phyloP scores from a whole-genome alignment of 1,140 invertebrate species.

The Babylonia areolata region DNA sequence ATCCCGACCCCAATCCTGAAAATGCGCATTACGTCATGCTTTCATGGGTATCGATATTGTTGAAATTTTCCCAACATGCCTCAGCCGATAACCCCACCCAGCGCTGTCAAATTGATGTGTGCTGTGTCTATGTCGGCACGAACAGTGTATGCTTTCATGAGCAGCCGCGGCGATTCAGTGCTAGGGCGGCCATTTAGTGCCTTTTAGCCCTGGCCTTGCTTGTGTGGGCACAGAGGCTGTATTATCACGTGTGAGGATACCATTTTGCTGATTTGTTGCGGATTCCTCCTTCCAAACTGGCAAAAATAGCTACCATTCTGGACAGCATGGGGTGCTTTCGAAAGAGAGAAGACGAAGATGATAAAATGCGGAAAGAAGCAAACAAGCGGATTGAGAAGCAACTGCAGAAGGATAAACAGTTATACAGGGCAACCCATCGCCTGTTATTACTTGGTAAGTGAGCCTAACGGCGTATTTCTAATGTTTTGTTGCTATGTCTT shows the following conservation, averaged over 20 bases:
- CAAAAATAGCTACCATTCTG: slow-evolving; percentile 68
- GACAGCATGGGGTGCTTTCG: slow-evolving; percentile 73
- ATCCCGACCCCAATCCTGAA: neutral
- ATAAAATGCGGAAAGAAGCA: slow-evolving; percentile 94
- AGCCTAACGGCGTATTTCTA: neutral
- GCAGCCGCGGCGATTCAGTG: slow-evolving; percentile 58
- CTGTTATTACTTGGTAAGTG: slow-evolving; percentile 90
- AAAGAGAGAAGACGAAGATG: slow-evolving; percentile 84
- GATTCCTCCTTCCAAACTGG: slow-evolving; percentile 58
- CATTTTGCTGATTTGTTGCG: slow-evolving; percentile 42
- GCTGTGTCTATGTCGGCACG: slow-evolving; percentile 52
- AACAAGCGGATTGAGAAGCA: slow-evolving; percentile 99
- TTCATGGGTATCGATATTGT: slow-evolving; percentile 2
- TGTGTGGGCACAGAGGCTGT: slow-evolving; percentile 49
- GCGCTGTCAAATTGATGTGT: slow-evolving; percentile 68
- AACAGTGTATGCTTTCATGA: slow-evolving; percentile 60
- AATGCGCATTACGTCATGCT: neutral
- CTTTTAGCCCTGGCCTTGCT: slow-evolving; percentile 56
- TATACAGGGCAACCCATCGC: slow-evolving; percentile 97
- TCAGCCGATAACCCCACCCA: slow-evolving; percentile 68
- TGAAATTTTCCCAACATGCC: slow-evolving; percentile 63
- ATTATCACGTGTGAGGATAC: slow-evolving; percentile 46
- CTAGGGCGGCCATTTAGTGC: slow-evolving; percentile 60
- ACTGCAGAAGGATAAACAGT: slow-evolving; percentile 99
- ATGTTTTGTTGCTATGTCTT: slow-evolving; percentile 21